phyloP scores from a whole-genome alignment of 2,888 invertebrate species.

The Trilocha varians region DNA sequence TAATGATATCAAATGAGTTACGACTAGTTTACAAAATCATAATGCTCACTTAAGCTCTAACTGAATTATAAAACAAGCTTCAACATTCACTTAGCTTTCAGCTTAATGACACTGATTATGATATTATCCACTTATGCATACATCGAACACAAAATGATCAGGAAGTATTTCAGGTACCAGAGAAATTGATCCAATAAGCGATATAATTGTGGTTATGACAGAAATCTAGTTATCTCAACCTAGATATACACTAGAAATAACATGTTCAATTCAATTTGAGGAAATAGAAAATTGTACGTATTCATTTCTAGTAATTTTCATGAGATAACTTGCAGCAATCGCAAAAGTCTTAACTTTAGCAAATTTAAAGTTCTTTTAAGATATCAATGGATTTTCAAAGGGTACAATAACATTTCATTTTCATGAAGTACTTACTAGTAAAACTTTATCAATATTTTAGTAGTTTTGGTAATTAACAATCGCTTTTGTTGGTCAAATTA shows the following conservation, averaged over 20 bases:
- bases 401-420: too few relatives aligned
- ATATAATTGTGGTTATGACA: background rate
- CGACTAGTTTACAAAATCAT: slow-evolving; percentile 20
- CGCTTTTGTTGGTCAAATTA: too few relatives aligned
- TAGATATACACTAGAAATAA: background rate
- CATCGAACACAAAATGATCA: slow-evolving; percentile 9
- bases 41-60: too few relatives aligned
- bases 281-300: background rate
- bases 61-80: slow-evolving; percentile 16
- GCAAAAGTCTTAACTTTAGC: too few relatives aligned
- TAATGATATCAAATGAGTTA: too few relatives aligned
- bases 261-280: background rate
- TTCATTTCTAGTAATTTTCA: background rate
- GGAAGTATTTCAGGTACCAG: slow-evolving; percentile 5
- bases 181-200: background rate
- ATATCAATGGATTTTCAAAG: too few relatives aligned
- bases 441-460: too few relatives aligned
- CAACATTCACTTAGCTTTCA: slow-evolving; percentile 22
- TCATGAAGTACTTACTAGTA: too few relatives aligned
- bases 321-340: background rate
- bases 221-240: background rate
- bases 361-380: too few relatives aligned
- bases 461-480: too few relatives aligned
- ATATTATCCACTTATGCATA: slow-evolving; percentile 7
- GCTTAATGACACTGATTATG: slow-evolving; percentile 13